A percentile compares a stretch with the other conserved stretches of the same genome.
phyloP scores from a whole-genome alignment of 2,113 vertebrate species.

The Gnathonemus echidnorhynchus region DNA sequence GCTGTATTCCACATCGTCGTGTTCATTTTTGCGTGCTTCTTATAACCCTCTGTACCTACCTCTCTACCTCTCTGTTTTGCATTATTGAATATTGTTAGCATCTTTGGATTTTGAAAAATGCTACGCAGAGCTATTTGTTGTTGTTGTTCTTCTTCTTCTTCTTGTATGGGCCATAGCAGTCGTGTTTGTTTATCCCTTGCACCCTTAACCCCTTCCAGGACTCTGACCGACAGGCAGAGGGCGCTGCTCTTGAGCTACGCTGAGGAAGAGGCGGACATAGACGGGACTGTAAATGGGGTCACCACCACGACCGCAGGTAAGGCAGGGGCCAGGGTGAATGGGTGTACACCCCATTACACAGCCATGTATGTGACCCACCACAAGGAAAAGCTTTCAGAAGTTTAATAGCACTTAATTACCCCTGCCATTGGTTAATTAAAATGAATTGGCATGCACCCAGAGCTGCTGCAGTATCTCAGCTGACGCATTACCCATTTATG shows the following conservation, averaged over 20 bases:
- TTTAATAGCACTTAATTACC: not conserved
- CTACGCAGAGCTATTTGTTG: not conserved
- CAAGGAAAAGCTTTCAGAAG: not conserved
- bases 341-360: not conserved
- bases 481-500: slow-evolving; percentile 60
- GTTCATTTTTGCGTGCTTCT: not conserved
- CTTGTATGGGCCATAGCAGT: not conserved
- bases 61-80: not conserved
- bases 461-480: not conserved
- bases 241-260: slow-evolving; percentile 80
- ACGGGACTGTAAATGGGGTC: slow-evolving; percentile 86
- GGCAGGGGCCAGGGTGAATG: not conserved
- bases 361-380: not conserved
- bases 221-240: slow-evolving; percentile 77
- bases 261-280: slow-evolving; percentile 81
- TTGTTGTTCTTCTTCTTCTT: not conserved
- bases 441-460: not conserved
- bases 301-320: slow-evolving; percentile 77
- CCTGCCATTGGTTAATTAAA: not conserved
- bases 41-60: not conserved
- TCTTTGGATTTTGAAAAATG: not conserved
- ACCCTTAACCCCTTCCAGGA: slow-evolving; percentile 52
- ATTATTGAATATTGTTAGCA: not conserved
- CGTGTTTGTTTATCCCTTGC: not conserved
- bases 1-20: not conserved